Evolutionary conservation across 2,113 vertebrate genomes (phyloP), one percentile per base, ranked within the genome.

Genomic region (Bucco capensis): DNA sequence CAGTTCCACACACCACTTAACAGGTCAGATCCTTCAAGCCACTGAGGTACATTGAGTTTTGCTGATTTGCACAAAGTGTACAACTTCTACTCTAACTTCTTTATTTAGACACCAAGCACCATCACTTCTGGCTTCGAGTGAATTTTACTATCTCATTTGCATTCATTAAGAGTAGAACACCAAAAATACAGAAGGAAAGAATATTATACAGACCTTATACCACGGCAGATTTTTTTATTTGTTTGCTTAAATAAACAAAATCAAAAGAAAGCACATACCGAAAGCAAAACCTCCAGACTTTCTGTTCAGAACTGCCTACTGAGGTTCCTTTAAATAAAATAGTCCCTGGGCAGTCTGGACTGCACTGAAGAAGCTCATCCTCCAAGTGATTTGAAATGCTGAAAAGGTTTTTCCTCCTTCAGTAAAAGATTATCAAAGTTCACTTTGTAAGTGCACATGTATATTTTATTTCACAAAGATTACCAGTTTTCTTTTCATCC

Each of bases 351-450:
- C 38, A 90, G 62, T 37, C 67, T 61, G 64, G 37, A 50, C 50
- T 93, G 35, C 67, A 76, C 23, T 66, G 25, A 61, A 86, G 74
- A 2, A 87, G 78, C 50, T 86, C 77, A 83, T 79, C 33, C 51
- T 92, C 35, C 2, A 4, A 92, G 56, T 73, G 62, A 93, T 72
- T 75, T 87, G 47, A 44, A 83, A 81, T 54, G 60, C 71, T 80
- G 64, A 93, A 82, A 87, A 90, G 30, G 28, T 85, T 93, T 84
- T 42, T 42, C 51, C 54, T 82, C 44, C 46, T 86, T 76, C 47
- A 65, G 50, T 70, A 81, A 61, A 89, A 83, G 74, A 90, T 75
- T 92, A 93, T 79, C 70, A 86, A 95, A 92, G 74, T 92, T 93
- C 35, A 85, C 86, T 95, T 96, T 81, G 66, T 75, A 94, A 95